Percentiles rank a stretch among this genome's conserved stretches.
phyloP scores from a whole-genome alignment of 2,888 invertebrate species.

The Drosophila neonasuta region DNA sequence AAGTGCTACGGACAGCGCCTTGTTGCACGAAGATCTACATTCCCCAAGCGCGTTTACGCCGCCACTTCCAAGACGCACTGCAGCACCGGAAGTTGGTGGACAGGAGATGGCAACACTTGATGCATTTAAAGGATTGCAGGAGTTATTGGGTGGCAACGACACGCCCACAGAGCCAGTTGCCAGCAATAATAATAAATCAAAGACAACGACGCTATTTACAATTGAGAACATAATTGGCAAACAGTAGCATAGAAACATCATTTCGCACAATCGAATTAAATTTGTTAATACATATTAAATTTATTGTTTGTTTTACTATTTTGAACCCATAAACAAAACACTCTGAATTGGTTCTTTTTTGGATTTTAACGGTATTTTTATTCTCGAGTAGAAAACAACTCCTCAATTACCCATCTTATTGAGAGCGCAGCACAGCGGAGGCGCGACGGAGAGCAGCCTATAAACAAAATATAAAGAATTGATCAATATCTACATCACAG shows the following conservation, averaged over 20 bases:
- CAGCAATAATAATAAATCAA: constrained; percentile 44
- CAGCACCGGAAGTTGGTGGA: neutral
- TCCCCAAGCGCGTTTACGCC: constrained; percentile 79
- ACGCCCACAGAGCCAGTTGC: constrained; percentile 25
- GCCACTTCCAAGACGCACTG: constrained; percentile 48
- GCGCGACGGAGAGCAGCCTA: constrained; percentile 95
- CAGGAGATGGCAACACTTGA: constrained; percentile 7
- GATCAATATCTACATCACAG: constrained; percentile 7
- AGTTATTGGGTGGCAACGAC: constrained; percentile 33
- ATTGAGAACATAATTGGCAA: constrained; percentile 82
- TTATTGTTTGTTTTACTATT: constrained; percentile 24
- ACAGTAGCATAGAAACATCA: constrained; percentile 56
- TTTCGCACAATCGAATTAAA: constrained; percentile 13
- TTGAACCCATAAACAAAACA: constrained; percentile 31
- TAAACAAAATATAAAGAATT: constrained; percentile 38
- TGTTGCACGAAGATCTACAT: constrained; percentile 59
- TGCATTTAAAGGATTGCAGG: constrained; percentile 49
- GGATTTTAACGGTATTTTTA: constrained; percentile 61
- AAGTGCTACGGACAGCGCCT: constrained; percentile 47
- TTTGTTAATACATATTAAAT: constrained; percentile 34
- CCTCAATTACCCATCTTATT: constrained; percentile 81
- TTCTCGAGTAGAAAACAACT: constrained; percentile 71
- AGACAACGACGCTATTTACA: constrained; percentile 75
- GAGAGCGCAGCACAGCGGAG: constrained; percentile 95
- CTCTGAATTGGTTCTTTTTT: constrained; percentile 17